phyloP scores from a whole-genome alignment of 53 echinoderm and acorn worm genomes.

The Patiria pectinifera region DNA sequence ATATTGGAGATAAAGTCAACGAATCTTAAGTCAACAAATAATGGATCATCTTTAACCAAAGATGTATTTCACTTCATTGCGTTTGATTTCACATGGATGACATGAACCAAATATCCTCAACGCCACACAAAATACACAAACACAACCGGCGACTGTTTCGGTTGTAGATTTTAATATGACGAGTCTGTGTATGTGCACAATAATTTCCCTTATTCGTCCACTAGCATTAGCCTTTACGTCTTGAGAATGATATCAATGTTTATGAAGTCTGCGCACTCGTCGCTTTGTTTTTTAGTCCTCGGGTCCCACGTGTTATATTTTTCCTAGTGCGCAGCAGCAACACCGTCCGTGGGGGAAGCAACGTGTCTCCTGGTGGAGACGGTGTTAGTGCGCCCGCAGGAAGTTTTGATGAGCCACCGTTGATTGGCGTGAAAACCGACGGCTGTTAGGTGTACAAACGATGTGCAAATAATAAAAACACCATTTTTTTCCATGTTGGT shows the following conservation, averaged over 20 bases:
- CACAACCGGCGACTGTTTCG: too few relatives aligned
- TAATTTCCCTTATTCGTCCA: not conserved
- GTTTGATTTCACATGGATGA: too few relatives aligned
- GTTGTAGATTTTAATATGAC: too few relatives aligned
- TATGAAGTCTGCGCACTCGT: not conserved
- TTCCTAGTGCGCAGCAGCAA: not conserved
- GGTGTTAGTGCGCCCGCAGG: slow-evolving; percentile 37
- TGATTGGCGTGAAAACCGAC: not conserved
- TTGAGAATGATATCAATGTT: not conserved
- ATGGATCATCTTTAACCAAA: too few relatives aligned
- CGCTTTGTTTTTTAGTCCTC: not conserved
- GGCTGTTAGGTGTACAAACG: not conserved
- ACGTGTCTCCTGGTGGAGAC: not conserved
- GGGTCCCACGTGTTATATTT: not conserved
- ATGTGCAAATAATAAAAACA: too few relatives aligned
- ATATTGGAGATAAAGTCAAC: too few relatives aligned
- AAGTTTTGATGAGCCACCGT: not conserved
- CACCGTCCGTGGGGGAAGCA: not conserved
- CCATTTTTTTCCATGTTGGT: too few relatives aligned
- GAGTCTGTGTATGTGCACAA: not conserved
- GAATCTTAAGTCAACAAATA: too few relatives aligned
- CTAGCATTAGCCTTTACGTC: not conserved
- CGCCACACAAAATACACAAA: too few relatives aligned
- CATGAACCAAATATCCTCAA: too few relatives aligned
- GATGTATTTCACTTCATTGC: too few relatives aligned